A percentile compares a stretch with the other conserved stretches of the same genome.
Conservation (phyloP, 2,113 vertebrate genomes). For the Etia nguti region DNA sequence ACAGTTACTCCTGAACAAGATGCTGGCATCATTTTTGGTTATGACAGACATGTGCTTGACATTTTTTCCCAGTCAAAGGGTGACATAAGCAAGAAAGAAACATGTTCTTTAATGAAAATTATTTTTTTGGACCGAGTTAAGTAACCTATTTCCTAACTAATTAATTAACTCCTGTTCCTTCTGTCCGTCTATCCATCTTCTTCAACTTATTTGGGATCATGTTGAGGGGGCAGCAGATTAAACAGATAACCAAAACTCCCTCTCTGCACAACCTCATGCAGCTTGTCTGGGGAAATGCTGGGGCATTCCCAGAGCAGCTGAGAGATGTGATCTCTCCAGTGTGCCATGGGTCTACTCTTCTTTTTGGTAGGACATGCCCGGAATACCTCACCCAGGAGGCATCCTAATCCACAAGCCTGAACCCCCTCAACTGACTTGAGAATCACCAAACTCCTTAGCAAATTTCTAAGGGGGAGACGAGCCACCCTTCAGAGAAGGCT, state of each 20-base stretch:
- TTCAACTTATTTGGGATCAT: no score
- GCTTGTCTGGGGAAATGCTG: background rate
- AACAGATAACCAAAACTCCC: background rate
- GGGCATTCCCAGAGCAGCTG: background rate
- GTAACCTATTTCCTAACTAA: no score
- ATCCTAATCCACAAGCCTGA: background rate
- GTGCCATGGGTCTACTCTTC: background rate
- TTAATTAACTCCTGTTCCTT: no score
- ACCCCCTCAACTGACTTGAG: background rate
- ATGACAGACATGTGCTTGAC: no score
- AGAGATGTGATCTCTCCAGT: background rate
- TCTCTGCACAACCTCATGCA: background rate
- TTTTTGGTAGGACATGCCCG: background rate
- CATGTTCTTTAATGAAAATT: no score
- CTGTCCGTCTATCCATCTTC: no score
- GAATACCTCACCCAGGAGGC: background rate
- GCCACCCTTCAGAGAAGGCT: background rate
- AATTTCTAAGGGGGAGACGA: background rate
- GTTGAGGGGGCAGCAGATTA: background rate
- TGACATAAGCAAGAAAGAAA: no score
- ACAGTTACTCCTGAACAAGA: no score
- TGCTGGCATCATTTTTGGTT: no score
- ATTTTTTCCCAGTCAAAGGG: no score
- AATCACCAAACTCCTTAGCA: background rate
- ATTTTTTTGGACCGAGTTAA: no score